Evolutionary conservation across 2,113 vertebrate genomes (phyloP).

Genomic region (Festucalex cinctus): DNA sequence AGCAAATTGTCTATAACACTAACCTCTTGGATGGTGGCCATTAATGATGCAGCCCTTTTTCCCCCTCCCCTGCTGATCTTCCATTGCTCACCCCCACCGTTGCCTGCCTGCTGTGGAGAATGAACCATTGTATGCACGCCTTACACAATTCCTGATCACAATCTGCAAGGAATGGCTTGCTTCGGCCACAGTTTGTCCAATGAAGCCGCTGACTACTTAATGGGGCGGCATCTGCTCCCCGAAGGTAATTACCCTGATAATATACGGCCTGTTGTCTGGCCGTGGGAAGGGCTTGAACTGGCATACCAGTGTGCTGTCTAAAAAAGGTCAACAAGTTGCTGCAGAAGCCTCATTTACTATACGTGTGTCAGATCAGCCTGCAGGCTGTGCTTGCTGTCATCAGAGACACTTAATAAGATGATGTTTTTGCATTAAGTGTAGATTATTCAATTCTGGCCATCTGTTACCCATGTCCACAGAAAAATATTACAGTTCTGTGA

Average conservation of each 20-base stretch:
- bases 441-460: slow-evolving; percentile 32
- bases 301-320: slow-evolving; percentile 38
- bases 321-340: slow-evolving; percentile 54
- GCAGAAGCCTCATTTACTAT: slow-evolving; percentile 17
- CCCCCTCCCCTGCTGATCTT: slow-evolving; percentile 24
- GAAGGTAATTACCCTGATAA: slow-evolving; percentile 60
- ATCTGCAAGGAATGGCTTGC: slow-evolving; percentile 36
- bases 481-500: no score
- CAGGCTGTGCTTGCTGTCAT: background rate
- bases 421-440: slow-evolving; percentile 14
- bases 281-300: slow-evolving; percentile 45
- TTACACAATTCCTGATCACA: slow-evolving; percentile 35
- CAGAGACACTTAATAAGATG: slow-evolving; percentile 1
- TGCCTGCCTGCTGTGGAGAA: slow-evolving; percentile 23
- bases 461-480: no score
- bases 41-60: slow-evolving; percentile 12
- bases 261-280: slow-evolving; percentile 55
- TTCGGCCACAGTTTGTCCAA: slow-evolving; percentile 17
- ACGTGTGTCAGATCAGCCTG: slow-evolving; percentile 12
- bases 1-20: background rate
- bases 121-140: slow-evolving; percentile 35
- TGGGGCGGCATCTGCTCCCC: slow-evolving; percentile 46
- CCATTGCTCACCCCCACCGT: slow-evolving; percentile 15
- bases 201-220: slow-evolving; percentile 26
- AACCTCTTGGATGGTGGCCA: slow-evolving; percentile 22